Evolutionary conservation across 2,797 vertebrate species (phyloP).

Genomic region (Crenichthys baileyi): DNA sequence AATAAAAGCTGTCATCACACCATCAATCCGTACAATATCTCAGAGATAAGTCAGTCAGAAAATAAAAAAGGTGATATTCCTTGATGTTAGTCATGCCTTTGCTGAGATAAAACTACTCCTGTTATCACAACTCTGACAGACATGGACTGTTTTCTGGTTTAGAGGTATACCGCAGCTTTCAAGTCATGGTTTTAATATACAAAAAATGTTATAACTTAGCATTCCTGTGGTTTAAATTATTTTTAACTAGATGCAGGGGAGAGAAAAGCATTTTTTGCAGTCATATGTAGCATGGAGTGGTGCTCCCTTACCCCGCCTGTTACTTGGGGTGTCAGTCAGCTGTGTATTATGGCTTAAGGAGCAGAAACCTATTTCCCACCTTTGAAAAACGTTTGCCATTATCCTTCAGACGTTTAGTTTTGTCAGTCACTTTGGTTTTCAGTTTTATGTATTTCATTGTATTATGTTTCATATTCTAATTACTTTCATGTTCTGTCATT

Average conservation of each 20-base stretch:
- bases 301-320: neutral
- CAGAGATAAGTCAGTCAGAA: neutral
- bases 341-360: neutral
- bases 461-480: too few relatives aligned
- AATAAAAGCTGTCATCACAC: constrained; percentile 13
- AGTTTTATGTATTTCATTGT: too few relatives aligned
- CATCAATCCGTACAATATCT: neutral
- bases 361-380: neutral
- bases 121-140: neutral
- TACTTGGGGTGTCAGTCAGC: neutral
- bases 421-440: too few relatives aligned
- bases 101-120: constrained; percentile 1
- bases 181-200: neutral
- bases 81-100: neutral
- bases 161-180: neutral
- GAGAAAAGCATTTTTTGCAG: neutral
- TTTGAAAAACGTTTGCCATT: too few relatives aligned
- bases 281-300: neutral
- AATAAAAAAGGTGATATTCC: neutral
- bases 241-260: neutral
- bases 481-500: neutral
- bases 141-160: neutral
- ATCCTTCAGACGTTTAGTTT: too few relatives aligned
- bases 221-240: neutral
- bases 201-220: neutral